Evolutionary conservation across 2,797 vertebrate genomes (phyloP).

Genomic region (Cirrhinus mrigala): DNA sequence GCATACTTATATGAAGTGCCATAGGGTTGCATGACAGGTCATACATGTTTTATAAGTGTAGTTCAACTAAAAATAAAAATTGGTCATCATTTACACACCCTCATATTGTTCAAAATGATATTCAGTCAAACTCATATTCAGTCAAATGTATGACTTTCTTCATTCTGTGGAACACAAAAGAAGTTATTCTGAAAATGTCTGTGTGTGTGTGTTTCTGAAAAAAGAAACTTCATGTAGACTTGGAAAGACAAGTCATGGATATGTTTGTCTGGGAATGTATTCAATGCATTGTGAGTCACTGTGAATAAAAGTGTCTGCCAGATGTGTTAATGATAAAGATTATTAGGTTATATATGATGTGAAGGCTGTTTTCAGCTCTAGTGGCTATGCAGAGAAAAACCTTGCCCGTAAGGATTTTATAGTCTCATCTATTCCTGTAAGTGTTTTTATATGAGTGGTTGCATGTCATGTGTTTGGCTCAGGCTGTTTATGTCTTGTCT

Average conservation of each 20-base stretch:
- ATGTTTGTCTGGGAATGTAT: no score
- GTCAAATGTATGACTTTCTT: neutral
- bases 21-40: neutral
- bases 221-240: no score
- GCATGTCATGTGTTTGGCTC: constrained; percentile 42
- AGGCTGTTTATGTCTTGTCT: constrained; percentile 31
- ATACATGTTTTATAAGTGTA: neutral
- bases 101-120: neutral
- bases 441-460: constrained; percentile 17
- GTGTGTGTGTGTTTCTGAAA: no score
- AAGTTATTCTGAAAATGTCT: neutral
- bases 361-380: neutral
- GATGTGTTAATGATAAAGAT: no score
- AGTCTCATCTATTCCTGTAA: constrained; percentile 35
- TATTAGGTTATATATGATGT: neutral
- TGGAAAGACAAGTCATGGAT: no score
- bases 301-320: no score
- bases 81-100: neutral
- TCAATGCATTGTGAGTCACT: no score
- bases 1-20: neutral
- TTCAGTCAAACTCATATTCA: no score
- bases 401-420: neutral
- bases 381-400: neutral
- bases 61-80: neutral
- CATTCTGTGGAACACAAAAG: neutral